Percentiles rank a stretch among this genome's conserved stretches.
Evolutionary conservation across 35 echinoderm and acorn worm species (phyloP).

Genomic region (Holothuria glaberrima): DNA sequence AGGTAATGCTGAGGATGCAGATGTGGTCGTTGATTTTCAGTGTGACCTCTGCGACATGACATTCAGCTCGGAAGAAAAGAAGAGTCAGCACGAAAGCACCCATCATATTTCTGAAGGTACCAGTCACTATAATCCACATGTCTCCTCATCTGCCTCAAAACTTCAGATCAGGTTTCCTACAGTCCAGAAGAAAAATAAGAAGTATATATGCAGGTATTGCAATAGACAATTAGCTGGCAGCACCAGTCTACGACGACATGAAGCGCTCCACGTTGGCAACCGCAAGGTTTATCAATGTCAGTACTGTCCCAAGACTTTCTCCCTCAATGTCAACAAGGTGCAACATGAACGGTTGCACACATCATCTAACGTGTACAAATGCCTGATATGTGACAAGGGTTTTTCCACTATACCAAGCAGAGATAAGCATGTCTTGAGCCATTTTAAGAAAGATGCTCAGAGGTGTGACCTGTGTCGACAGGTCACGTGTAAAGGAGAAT

Average conservation of each 20-base stretch:
- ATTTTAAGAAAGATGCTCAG: conserved; percentile 46
- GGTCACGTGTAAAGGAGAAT: conserved; percentile 51
- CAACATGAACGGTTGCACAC: conserved; percentile 17
- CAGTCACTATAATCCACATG: neutral
- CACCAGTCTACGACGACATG: conserved; percentile 15
- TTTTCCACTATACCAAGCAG: neutral
- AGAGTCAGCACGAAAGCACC: neutral
- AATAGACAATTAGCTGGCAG: neutral
- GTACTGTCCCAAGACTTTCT: conserved; percentile 17
- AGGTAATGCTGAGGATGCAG: neutral
- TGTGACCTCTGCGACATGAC: neutral
- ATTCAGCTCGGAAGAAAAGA: conserved; percentile 5
- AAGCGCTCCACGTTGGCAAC: conserved; percentile 11
- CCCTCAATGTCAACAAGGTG: neutral
- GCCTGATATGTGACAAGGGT: conserved; percentile 27
- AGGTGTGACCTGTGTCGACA: conserved; percentile 44
- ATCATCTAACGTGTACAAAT: neutral
- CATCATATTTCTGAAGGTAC: neutral
- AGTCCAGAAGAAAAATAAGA: neutral
- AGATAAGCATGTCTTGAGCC: conserved; percentile 41
- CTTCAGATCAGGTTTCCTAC: too few relatives aligned
- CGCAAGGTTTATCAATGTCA: neutral
- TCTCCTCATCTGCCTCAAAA: neutral
- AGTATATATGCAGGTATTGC: conserved; percentile 36
- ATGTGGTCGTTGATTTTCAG: neutral